Conservation (phyloP, 2,113 vertebrate species). For the Theropithecus gelada region DNA sequence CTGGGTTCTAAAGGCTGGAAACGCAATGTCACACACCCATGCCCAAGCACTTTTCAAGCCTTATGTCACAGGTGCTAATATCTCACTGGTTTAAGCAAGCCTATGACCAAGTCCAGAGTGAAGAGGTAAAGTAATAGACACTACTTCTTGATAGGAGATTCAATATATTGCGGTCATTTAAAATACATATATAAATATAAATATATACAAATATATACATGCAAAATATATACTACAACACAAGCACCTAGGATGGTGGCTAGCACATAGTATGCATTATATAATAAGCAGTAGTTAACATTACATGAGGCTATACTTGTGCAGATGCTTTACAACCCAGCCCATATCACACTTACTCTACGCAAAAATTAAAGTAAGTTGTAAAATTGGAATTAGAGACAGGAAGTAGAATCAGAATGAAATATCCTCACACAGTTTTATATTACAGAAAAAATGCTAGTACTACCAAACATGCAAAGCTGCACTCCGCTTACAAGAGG, state of each 20-base stretch:
- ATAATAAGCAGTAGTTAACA: background rate
- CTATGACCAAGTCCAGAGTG: background rate
- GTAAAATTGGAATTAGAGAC: conserved; percentile 8
- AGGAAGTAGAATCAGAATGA: background rate
- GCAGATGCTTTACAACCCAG: background rate
- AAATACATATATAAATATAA: background rate
- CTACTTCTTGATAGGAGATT: background rate
- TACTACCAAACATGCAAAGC: background rate
- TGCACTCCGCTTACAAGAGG: background rate
- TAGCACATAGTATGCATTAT: background rate
- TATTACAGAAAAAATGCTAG: background rate
- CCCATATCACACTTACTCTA: background rate
- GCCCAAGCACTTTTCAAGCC: background rate
- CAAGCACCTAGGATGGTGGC: background rate
- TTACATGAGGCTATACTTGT: background rate
- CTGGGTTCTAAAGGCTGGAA: background rate
- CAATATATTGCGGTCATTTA: background rate
- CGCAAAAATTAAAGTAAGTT: conserved; percentile 4
- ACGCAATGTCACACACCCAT: background rate
- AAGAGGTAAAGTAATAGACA: background rate
- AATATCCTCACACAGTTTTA: background rate
- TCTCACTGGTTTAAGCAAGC: background rate
- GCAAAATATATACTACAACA: background rate
- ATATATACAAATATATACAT: too few species aligned
- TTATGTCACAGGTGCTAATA: background rate